A percentile compares a stretch with the other conserved stretches of the same genome.
Evolutionary conservation across 2,888 invertebrate genomes (phyloP).

Genomic region (Xanthorhoe designata): DNA sequence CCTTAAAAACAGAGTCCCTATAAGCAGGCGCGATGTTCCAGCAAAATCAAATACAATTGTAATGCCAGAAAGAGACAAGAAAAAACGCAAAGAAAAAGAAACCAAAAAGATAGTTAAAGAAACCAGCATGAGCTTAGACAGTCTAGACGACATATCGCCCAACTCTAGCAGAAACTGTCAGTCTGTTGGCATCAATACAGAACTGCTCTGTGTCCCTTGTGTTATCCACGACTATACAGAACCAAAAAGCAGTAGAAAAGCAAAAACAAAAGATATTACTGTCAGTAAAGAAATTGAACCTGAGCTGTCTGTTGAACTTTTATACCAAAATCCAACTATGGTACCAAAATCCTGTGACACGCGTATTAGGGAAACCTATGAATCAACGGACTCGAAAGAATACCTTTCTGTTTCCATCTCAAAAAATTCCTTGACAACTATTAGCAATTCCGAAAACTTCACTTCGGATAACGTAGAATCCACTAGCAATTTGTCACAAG

Average conservation of each 20-base stretch:
- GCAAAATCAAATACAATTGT: slow-evolving; percentile 38
- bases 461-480: slow-evolving; percentile 46
- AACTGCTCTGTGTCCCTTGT: slow-evolving; percentile 75
- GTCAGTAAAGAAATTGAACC: slow-evolving; percentile 34
- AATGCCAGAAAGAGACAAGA: slow-evolving; percentile 39
- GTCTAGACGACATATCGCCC: slow-evolving; percentile 62
- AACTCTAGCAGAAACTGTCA: slow-evolving; percentile 57
- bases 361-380: slow-evolving; percentile 48
- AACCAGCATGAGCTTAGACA: slow-evolving; percentile 75
- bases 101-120: slow-evolving; percentile 57
- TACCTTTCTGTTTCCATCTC: slow-evolving; percentile 47
- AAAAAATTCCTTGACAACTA: slow-evolving; percentile 43
- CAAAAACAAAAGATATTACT: slow-evolving; percentile 38
- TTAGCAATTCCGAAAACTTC: slow-evolving; percentile 49
- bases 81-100: slow-evolving; percentile 42
- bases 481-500: slow-evolving; percentile 27
- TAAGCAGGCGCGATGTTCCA: slow-evolving; percentile 36
- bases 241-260: slow-evolving; percentile 50
- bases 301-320: slow-evolving; percentile 64
- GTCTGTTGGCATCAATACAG: slow-evolving; percentile 73
- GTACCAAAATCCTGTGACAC: slow-evolving; percentile 58
- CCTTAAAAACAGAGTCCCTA: slow-evolving; percentile 34
- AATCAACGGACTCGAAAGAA: slow-evolving; percentile 51
- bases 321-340: slow-evolving; percentile 73
- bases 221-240: slow-evolving; percentile 68